phyloP scores from a whole-genome alignment of 2,797 vertebrate genomes.

The Parauchenoglanis punctatus region DNA sequence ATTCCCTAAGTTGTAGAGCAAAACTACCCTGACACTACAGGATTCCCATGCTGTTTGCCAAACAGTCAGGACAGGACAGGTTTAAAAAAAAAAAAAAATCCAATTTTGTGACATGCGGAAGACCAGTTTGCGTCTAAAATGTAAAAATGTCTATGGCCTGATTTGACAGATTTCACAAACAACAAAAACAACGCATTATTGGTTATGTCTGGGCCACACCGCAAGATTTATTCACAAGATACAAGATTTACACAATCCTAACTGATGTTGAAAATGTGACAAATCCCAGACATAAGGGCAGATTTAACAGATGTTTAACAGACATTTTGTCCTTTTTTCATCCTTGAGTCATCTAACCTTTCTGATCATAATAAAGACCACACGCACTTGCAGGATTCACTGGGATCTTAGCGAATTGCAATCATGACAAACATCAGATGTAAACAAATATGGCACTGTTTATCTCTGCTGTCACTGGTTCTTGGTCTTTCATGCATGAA shows the following conservation, averaged over 20 bases:
- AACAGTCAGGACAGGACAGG: too few relatives aligned
- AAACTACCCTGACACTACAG: too few relatives aligned
- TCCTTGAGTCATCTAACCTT: not conserved
- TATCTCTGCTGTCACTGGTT: not conserved
- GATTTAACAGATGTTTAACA: slow-evolving; percentile 1
- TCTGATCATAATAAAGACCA: not conserved
- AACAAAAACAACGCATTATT: not conserved
- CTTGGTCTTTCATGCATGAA: not conserved
- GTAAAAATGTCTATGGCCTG: not conserved
- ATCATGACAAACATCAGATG: not conserved
- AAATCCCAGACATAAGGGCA: not conserved
- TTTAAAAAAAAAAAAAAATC: too few relatives aligned
- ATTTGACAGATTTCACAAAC: not conserved
- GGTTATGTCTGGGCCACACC: not conserved
- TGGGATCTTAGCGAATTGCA: not conserved
- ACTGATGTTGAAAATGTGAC: not conserved
- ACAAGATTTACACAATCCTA: not conserved
- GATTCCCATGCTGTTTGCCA: too few relatives aligned
- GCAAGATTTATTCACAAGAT: not conserved
- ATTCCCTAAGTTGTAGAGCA: too few relatives aligned
- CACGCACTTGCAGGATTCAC: not conserved
- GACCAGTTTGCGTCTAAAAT: not conserved
- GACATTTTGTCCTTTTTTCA: not conserved
- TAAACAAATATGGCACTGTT: not conserved
- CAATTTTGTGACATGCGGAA: too few relatives aligned